Base-by-base conservation (phyloP, 2,888 invertebrate genomes). In the Unio delphinus region DNA sequence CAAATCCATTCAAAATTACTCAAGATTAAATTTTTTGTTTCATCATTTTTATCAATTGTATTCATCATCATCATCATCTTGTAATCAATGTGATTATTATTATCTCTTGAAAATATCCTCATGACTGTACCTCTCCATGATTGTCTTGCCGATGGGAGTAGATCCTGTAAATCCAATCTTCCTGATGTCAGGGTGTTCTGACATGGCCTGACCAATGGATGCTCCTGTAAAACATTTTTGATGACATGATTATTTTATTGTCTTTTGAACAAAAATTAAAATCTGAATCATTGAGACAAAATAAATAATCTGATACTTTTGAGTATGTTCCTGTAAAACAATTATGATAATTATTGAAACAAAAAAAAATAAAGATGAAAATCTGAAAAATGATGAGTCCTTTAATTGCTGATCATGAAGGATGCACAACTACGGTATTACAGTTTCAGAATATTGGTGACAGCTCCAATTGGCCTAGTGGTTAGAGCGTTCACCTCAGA, bases 151-250 rank as follows among this genome's bases (percentile, higher is more conserved):
- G 64, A 98, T 93, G 77, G 94, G 94, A 0, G 98, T 99, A 69
- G 98, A 98, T 34, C 98, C 98, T 0, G 98, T 99, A 90, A 99
- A 99, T 3, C 98, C 98, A 0, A 99, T 91, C 88, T 99, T 99
- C 75, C 97, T 92, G 0, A 99, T 93, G 3, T 94, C 90, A 0
- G 94, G 94, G 90, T 98, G 98, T 80, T 94, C 94, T 0, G 96
- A 95, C 54, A 98, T 91, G 0, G 97, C 96, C 87, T 96, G 95
- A 0, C 98, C 98, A 23, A 94, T 93, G 3, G 93, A 92, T 0
- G 94, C 91, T 3, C 96, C 95, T 92, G 73, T 3, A 67, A 69
- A 11, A 63, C 30, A 62, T n/a, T 26, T 6, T 57, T 26, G 58
- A 20, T 18, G 0, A 26, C 28, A 8, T 30, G 18, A n/a, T 55